Evolutionary conservation across 2,888 invertebrate genomes (phyloP).

Genomic region (Periphyllus acericola): DNA sequence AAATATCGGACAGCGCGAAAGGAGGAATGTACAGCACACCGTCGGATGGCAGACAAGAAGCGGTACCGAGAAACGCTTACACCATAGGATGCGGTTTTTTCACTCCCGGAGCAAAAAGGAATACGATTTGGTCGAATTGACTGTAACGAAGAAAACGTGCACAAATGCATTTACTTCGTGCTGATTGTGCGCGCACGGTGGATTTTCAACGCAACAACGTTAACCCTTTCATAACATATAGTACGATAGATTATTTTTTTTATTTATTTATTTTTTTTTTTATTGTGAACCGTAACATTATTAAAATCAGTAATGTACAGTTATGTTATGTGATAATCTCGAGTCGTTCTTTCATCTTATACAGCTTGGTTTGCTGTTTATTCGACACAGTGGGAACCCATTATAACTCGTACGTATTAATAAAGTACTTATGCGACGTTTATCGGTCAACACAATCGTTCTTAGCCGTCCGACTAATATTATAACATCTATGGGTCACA

Average conservation of each 20-base stretch:
- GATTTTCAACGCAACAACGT: conserved; percentile 20
- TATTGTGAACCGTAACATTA: no score
- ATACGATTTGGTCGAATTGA: background rate
- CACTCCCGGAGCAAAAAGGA: background rate
- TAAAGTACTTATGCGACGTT: background rate
- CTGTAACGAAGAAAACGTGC: background rate
- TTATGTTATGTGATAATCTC: no score
- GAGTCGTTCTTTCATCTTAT: no score
- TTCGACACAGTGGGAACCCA: no score
- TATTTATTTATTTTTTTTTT: conserved; percentile 2
- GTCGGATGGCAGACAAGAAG: background rate
- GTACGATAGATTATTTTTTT: background rate
- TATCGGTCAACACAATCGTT: background rate
- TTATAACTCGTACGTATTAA: no score
- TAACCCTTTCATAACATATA: conserved; percentile 29
- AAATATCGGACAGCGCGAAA: background rate
- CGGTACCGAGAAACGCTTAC: conserved; percentile 29
- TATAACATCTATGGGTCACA: no score
- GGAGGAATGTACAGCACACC: no score
- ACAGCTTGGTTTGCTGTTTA: no score
- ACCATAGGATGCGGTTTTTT: background rate
- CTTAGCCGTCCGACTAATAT: background rate
- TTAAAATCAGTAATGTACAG: no score
- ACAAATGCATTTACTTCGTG: background rate
- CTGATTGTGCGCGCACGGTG: conserved; percentile 9